Conservation (phyloP, 2,888 invertebrate species). For the Clitarchus hookeri region DNA sequence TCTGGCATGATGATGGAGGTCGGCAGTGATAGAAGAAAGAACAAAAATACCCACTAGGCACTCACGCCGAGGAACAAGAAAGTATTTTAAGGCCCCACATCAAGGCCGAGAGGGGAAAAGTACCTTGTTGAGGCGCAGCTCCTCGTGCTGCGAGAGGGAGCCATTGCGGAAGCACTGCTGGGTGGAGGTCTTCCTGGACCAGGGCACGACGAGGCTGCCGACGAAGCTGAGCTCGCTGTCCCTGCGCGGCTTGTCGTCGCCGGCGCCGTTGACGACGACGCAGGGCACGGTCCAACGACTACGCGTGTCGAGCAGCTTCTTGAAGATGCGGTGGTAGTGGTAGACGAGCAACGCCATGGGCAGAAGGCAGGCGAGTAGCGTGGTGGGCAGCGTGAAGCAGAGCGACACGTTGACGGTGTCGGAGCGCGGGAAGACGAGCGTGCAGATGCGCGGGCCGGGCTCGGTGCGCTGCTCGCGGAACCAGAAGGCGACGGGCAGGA, state of each 20-base stretch:
- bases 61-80: no score
- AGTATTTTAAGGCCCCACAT: no score
- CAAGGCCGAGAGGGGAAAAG: no score
- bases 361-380: conserved; percentile 58
- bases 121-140: conserved; percentile 56
- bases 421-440: conserved; percentile 59
- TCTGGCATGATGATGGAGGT: no score
- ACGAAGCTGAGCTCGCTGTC: conserved; percentile 59
- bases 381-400: conserved; percentile 58
- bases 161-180: conserved; percentile 51
- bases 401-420: conserved; percentile 56
- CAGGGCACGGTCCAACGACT: conserved; percentile 59
- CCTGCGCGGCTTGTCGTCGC: conserved; percentile 48
- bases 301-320: conserved; percentile 51
- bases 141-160: conserved; percentile 58
- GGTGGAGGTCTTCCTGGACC: conserved; percentile 55
- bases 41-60: no score
- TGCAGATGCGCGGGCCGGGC: conserved; percentile 54
- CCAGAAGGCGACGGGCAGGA: conserved; percentile 60
- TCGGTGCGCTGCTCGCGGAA: conserved; percentile 51
- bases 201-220: conserved; percentile 55
- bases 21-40: no score
- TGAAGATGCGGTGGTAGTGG: conserved; percentile 61
- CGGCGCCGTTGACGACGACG: conserved; percentile 48
- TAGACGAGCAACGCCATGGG: conserved; percentile 61